Percentiles rank a stretch among this genome's conserved stretches.
These are phyloP conservation scores for Gobio gobio DNA, from an alignment of 2,113 vertebrate species.

Conservation along the genomic window DNA sequence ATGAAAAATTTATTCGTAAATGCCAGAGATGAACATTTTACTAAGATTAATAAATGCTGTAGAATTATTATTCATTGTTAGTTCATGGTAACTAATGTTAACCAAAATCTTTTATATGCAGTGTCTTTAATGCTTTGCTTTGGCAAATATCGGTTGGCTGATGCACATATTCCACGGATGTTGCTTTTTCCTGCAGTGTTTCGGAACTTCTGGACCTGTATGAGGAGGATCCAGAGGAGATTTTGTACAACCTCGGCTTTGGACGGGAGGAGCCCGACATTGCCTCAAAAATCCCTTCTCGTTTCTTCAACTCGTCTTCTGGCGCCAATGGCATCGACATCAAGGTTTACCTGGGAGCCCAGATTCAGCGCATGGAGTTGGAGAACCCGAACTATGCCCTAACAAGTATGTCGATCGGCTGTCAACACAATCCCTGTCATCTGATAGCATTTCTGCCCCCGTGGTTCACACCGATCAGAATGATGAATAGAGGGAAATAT, in stretches of 20 bases:
- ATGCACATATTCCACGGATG: background rate
- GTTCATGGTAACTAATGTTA: too few species aligned
- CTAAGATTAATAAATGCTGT: too few species aligned
- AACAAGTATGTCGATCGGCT: slow-evolving; percentile 84
- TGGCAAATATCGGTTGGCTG: background rate
- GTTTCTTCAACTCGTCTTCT: slow-evolving; percentile 90
- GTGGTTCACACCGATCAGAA: background rate
- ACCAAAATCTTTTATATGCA: background rate
- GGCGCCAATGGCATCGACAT: slow-evolving; percentile 95
- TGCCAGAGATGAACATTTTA: too few species aligned
- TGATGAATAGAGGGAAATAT: background rate
- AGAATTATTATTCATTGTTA: too few species aligned
- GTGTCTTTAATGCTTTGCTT: background rate
- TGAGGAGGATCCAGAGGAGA: slow-evolving; percentile 96
- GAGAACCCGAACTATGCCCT: slow-evolving; percentile 97
- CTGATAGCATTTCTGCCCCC: background rate
- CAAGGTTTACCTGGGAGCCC: slow-evolving; percentile 95
- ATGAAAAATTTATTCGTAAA: too few species aligned
- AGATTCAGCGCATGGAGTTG: slow-evolving; percentile 94
- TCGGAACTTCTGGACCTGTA: slow-evolving; percentile 96
- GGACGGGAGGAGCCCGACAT: slow-evolving; percentile 95
- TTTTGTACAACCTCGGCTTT: slow-evolving; percentile 96
- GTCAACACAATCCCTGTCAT: background rate
- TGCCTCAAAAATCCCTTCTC: slow-evolving; percentile 89
- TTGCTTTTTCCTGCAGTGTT: slow-evolving; percentile 77